phyloP scores from a whole-genome alignment of 2,888 invertebrate genomes.

The Drosophila formosana region DNA sequence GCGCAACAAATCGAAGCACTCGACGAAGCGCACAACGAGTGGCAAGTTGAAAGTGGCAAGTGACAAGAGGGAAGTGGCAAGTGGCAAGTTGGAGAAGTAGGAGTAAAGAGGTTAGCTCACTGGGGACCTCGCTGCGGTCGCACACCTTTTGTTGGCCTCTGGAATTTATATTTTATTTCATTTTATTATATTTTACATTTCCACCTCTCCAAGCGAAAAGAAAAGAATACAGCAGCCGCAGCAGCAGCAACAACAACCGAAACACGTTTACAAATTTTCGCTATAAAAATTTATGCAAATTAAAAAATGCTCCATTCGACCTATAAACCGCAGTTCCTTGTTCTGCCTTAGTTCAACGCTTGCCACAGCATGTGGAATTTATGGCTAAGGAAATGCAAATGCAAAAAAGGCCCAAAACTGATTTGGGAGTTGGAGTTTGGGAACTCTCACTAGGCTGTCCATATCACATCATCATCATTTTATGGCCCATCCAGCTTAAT shows the following conservation, averaged over 20 bases:
- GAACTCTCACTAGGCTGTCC: constrained; percentile 13
- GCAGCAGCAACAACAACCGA: constrained; percentile 4
- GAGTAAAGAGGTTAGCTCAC: background rate
- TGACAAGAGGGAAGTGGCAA: too few relatives aligned
- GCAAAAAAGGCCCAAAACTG: constrained; percentile 31
- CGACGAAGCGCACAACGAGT: background rate
- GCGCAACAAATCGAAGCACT: constrained; percentile 21
- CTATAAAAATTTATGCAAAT: constrained; percentile 75
- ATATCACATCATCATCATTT: constrained; percentile 45
- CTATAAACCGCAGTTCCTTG: constrained; percentile 31
- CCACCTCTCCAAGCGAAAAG: constrained; percentile 2
- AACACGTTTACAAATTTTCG: constrained; percentile 58
- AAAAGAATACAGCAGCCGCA: constrained; percentile 7
- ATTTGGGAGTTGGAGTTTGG: constrained; percentile 34
- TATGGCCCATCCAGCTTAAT: constrained; percentile 25
- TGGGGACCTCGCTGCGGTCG: constrained; percentile 22
- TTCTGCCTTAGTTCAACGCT: constrained; percentile 9
- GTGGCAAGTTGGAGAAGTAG: background rate
- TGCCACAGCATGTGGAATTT: constrained; percentile 59
- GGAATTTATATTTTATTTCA: constrained; percentile 61
- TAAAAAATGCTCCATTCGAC: constrained; percentile 53
- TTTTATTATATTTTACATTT: constrained; percentile 63
- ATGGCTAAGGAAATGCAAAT: constrained; percentile 61
- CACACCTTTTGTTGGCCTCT: constrained; percentile 61
- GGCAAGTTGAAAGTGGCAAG: background rate